Percentiles rank a stretch among this genome's conserved stretches.
Evolutionary conservation across 2,888 invertebrate genomes (phyloP).

Genomic region (Drosophila rubida): DNA sequence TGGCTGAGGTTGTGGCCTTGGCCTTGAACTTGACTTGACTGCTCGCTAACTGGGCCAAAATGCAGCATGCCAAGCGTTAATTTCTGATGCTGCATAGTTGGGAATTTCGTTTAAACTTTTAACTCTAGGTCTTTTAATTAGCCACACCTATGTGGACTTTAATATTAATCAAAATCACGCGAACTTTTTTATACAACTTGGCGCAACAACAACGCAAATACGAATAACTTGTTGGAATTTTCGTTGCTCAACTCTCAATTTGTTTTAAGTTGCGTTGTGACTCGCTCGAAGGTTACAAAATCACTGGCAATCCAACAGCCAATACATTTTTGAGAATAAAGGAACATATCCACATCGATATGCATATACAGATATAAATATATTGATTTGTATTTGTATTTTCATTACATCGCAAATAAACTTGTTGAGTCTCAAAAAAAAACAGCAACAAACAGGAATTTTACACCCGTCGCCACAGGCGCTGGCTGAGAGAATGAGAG

Average conservation of each 20-base stretch:
- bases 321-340: constrained; percentile 57
- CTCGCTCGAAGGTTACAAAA: constrained; percentile 68
- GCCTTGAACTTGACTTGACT: constrained; percentile 20
- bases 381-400: constrained; percentile 42
- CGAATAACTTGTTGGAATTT: constrained; percentile 53
- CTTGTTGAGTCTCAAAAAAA: constrained; percentile 42
- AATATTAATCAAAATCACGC: constrained; percentile 18
- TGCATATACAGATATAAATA: constrained; percentile 2
- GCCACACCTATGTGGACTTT: constrained; percentile 24
- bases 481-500: constrained; percentile 3
- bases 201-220: constrained; percentile 14
- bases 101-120: background rate
- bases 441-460: constrained; percentile 62
- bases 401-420: constrained; percentile 63
- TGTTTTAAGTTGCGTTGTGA: constrained; percentile 29
- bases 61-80: constrained; percentile 23
- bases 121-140: constrained; percentile 10
- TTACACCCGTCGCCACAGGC: constrained; percentile 32
- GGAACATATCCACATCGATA: constrained; percentile 36
- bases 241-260: constrained; percentile 17
- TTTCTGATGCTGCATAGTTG: constrained; percentile 43
- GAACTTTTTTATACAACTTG: constrained; percentile 18
- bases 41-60: constrained; percentile 20
- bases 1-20: constrained; percentile 1
- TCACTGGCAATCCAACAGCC: constrained; percentile 58